Base-by-base conservation (phyloP, 2,797 vertebrate species). In the Hylomyscus alleni region DNA sequence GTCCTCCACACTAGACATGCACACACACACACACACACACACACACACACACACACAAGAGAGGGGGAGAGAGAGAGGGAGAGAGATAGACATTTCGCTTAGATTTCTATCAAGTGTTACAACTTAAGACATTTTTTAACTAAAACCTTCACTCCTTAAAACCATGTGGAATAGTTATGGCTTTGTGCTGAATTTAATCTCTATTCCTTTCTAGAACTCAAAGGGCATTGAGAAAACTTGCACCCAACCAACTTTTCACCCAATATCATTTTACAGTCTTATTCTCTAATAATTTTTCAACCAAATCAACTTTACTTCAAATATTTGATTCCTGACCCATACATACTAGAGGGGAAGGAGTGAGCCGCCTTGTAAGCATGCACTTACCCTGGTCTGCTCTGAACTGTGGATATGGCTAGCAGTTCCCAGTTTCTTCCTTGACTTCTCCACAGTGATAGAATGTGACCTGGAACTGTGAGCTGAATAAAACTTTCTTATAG, bases 131-230 rank as follows among this genome's bases (percentile, higher is more conserved):
- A 60, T 15, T 87, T 40, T 80, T 50, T 37, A 84, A 34, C 47
- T 8, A 58, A 40, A 78, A 81, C 37, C 3, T 44, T 72, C 34
- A 84, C 19, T 72, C 47, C 56, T 81, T 95, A 58, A 44, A 44
- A 67, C 44, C 52, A 72, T 9, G 17, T 62, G 40, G 24, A 77
- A 52, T 11, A 77, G 6, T 1, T 24, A 17, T 17, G 31, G 1
- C 40, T 93, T 76, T 93, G 44, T 82, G 67, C 6, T 82, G 15
- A 81, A 60, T 69, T 90, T 87, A 19, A 76, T 29, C 44, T 86
- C 50, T 19, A 13, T 12, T 87, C 52, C 50, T 75, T 86, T 72
- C 67, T 72, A 37, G 12, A 69, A 95, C n/a, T 83, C 54, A 58
- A 65, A 83, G n/a, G 0, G 17, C 29, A 69, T 82, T 34, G 75